Evolutionary conservation across 2,797 vertebrate genomes (phyloP).

Genomic region (Gambelia wislizenii): DNA sequence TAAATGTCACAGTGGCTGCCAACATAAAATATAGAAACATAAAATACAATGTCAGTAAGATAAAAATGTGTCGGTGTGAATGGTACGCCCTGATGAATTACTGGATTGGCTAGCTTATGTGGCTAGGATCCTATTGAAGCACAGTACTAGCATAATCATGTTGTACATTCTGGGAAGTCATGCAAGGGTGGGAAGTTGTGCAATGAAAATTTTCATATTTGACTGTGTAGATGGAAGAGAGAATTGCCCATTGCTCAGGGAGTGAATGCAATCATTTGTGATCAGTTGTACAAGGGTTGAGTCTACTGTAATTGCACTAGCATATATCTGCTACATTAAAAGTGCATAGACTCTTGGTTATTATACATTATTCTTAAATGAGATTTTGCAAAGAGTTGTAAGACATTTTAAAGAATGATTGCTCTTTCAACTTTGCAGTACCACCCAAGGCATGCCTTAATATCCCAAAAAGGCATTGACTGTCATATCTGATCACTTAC

Average conservation of each 20-base stretch:
- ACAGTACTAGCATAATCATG: too few relatives aligned
- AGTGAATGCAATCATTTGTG: too few relatives aligned
- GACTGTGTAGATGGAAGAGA: too few relatives aligned
- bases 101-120: slow-evolving; percentile 33
- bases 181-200: too few relatives aligned
- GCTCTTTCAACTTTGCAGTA: slow-evolving; percentile 29
- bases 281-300: too few relatives aligned
- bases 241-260: too few relatives aligned
- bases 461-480: slow-evolving; percentile 35
- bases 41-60: background rate
- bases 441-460: slow-evolving; percentile 53
- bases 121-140: too few relatives aligned
- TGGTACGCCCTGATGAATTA: background rate
- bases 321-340: too few relatives aligned
- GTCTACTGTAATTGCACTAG: too few relatives aligned
- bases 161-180: too few relatives aligned
- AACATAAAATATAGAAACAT: background rate
- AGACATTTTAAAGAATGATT: slow-evolving; percentile 44
- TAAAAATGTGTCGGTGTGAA: background rate
- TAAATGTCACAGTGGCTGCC: background rate
- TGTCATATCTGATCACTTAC: slow-evolving; percentile 46
- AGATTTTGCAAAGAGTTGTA: slow-evolving; percentile 47
- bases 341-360: background rate
- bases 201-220: too few relatives aligned
- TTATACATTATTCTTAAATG: slow-evolving; percentile 52